phyloP scores from a whole-genome alignment of 2,113 vertebrate species.

The Xiphophorus couchianus region DNA sequence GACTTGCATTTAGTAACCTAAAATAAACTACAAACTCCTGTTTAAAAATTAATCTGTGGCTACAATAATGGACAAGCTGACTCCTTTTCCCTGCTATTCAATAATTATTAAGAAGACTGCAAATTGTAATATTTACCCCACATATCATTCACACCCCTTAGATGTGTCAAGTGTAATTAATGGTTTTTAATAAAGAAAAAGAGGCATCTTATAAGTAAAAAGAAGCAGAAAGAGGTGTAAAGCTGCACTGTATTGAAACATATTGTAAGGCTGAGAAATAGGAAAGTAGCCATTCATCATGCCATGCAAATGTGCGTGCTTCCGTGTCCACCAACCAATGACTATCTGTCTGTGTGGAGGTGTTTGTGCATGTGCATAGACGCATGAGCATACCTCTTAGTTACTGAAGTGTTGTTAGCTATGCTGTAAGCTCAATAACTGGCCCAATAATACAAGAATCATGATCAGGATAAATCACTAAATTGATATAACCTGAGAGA shows the following conservation, averaged over 20 bases:
- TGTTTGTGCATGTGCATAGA: background rate
- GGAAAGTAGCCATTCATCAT: slow-evolving; percentile 76
- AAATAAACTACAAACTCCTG: slow-evolving; percentile 27
- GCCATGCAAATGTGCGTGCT: slow-evolving; percentile 61
- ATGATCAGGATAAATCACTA: slow-evolving; percentile 63
- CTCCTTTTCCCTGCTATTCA: slow-evolving; percentile 35
- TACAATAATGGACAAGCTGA: slow-evolving; percentile 32
- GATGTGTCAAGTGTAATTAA: slow-evolving; percentile 71
- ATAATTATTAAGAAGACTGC: slow-evolving; percentile 68
- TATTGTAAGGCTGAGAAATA: slow-evolving; percentile 72
- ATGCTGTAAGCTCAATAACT: slow-evolving; percentile 73
- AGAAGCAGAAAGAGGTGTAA: slow-evolving; percentile 56
- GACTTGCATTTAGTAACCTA: slow-evolving; percentile 7
- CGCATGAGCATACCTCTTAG: background rate
- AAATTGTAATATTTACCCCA: slow-evolving; percentile 54
- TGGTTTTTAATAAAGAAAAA: slow-evolving; percentile 79
- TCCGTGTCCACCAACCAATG: slow-evolving; percentile 49
- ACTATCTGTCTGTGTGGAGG: slow-evolving; percentile 6
- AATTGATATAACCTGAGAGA: slow-evolving; percentile 37
- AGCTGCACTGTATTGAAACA: slow-evolving; percentile 73
- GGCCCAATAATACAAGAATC: slow-evolving; percentile 72
- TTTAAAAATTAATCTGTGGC: slow-evolving; percentile 33
- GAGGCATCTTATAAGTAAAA: slow-evolving; percentile 56
- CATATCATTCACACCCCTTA: slow-evolving; percentile 71
- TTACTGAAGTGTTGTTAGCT: slow-evolving; percentile 55